A percentile compares a stretch with the other conserved stretches of the same genome.
Conservation (phyloP, 1,140 invertebrate genomes). For the Cherax quadricarinatus region DNA sequence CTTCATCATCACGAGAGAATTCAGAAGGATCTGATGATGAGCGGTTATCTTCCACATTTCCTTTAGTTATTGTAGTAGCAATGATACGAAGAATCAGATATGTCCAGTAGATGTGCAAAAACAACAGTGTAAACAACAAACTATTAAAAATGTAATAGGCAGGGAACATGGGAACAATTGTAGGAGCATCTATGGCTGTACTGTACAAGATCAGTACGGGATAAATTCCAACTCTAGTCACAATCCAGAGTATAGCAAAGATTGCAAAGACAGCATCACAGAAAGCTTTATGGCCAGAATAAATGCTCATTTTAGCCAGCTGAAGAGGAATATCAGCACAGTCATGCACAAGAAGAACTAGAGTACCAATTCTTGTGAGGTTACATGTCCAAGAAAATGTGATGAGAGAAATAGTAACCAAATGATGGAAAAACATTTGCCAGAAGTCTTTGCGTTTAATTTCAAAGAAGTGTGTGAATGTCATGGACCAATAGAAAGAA, state of each 20-base stretch:
- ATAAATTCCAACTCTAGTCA: conserved; percentile 90
- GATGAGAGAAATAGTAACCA: conserved; percentile 74
- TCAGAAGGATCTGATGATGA: conserved; percentile 68
- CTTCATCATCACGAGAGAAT: conserved; percentile 33
- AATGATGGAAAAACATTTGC: conserved; percentile 83
- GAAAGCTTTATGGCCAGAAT: conserved; percentile 90
- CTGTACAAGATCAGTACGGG: conserved; percentile 89
- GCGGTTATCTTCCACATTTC: conserved; percentile 69
- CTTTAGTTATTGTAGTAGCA: conserved; percentile 61
- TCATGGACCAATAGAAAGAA: conserved; percentile 96
- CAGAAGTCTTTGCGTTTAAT: conserved; percentile 76
- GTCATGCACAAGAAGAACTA: conserved; percentile 95
- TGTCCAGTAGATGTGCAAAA: conserved; percentile 96
- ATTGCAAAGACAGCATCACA: conserved; percentile 92
- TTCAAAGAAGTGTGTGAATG: conserved; percentile 95
- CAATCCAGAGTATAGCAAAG: conserved; percentile 93
- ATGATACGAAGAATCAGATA: conserved; percentile 86
- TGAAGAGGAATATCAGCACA: conserved; percentile 96
- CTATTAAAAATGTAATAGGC: conserved; percentile 98
- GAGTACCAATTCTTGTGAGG: conserved; percentile 91
- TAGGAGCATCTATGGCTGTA: conserved; percentile 89
- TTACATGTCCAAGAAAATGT: conserved; percentile 96
- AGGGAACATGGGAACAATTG: conserved; percentile 92
- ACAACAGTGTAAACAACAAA: conserved; percentile 88
- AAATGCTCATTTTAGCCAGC: conserved; percentile 94